phyloP scores from a whole-genome alignment of 2,113 vertebrate species.

The Plotosus lineatus region DNA sequence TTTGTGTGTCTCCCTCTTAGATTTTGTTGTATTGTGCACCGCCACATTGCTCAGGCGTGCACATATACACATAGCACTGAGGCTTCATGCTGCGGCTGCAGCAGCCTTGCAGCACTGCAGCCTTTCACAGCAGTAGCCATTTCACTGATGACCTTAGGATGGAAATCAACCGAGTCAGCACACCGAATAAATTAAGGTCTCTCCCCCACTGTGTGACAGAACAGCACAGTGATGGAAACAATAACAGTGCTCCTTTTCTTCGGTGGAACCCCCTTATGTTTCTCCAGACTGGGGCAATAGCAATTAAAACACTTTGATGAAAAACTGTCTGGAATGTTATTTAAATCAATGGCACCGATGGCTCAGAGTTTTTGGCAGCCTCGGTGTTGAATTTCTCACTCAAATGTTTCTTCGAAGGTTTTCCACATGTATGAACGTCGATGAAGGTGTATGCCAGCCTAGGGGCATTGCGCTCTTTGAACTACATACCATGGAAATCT shows the following conservation, averaged over 20 bases:
- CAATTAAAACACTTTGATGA: conserved; percentile 11
- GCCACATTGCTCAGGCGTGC: conserved; percentile 52
- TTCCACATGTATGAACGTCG: neutral
- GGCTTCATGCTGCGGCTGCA: conserved; percentile 66
- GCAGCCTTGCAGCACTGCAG: conserved; percentile 63
- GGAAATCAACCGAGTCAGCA: conserved; percentile 44
- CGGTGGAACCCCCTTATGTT: neutral
- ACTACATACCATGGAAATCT: neutral
- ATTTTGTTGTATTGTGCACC: conserved; percentile 46
- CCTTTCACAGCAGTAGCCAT: conserved; percentile 57
- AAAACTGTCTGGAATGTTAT: conserved; percentile 30
- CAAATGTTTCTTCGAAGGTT: conserved; percentile 10
- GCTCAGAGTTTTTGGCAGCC: conserved; percentile 20
- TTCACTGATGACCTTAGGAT: conserved; percentile 61
- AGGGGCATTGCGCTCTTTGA: neutral
- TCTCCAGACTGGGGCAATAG: neutral
- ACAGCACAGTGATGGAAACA: neutral
- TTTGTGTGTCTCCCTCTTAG: conserved; percentile 48
- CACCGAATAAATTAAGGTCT: conserved; percentile 31
- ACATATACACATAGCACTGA: conserved; percentile 66
- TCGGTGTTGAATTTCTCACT: conserved; percentile 30
- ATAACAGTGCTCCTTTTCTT: neutral
- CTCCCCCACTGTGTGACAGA: conserved; percentile 33
- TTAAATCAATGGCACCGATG: conserved; percentile 41
- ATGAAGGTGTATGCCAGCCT: conserved; percentile 32